Conservation (phyloP, 2,888 invertebrate species). For the Pseudeuparius sepicola region DNA sequence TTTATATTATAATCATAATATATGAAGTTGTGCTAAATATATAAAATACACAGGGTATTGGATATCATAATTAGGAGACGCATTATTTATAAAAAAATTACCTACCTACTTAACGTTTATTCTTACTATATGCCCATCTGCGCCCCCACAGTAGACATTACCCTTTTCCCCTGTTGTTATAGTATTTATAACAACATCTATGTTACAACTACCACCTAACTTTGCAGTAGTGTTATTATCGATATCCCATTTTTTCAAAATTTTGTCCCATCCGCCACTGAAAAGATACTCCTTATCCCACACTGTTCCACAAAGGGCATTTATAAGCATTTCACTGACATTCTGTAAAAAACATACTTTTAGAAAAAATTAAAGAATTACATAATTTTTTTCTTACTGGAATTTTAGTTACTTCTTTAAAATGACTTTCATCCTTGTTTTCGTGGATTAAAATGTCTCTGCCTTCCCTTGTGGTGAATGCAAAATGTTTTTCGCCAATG, state of each 20-base stretch:
- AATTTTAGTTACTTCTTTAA: slow-evolving; percentile 44
- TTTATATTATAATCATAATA: too few relatives aligned
- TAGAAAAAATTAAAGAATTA: not conserved
- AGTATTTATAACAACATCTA: slow-evolving; percentile 29
- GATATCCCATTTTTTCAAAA: slow-evolving; percentile 40
- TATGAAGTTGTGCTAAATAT: too few relatives aligned
- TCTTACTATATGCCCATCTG: slow-evolving; percentile 43
- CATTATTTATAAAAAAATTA: too few relatives aligned
- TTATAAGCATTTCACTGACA: slow-evolving; percentile 43
- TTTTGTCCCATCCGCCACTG: slow-evolving; percentile 43
- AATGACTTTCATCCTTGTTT: slow-evolving; percentile 39
- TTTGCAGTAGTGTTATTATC: slow-evolving; percentile 12
- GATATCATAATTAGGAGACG: too few relatives aligned
- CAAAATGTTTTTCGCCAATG: slow-evolving; percentile 32
- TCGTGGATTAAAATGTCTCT: slow-evolving; percentile 47
- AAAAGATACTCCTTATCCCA: slow-evolving; percentile 31
- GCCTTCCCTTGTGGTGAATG: slow-evolving; percentile 44
- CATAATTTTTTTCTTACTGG: slow-evolving; percentile 37
- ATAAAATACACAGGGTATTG: too few relatives aligned
- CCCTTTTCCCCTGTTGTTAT: slow-evolving; percentile 27
- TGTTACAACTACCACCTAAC: slow-evolving; percentile 15
- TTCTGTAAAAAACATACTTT: too few relatives aligned
- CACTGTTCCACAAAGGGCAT: slow-evolving; percentile 33
- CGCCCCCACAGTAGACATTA: slow-evolving; percentile 44
- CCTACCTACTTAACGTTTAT: slow-evolving; percentile 20